Evolutionary conservation across 2,113 vertebrate species (phyloP), one percentile per base, ranked within the genome.

Genomic region (Sprattus sprattus): DNA sequence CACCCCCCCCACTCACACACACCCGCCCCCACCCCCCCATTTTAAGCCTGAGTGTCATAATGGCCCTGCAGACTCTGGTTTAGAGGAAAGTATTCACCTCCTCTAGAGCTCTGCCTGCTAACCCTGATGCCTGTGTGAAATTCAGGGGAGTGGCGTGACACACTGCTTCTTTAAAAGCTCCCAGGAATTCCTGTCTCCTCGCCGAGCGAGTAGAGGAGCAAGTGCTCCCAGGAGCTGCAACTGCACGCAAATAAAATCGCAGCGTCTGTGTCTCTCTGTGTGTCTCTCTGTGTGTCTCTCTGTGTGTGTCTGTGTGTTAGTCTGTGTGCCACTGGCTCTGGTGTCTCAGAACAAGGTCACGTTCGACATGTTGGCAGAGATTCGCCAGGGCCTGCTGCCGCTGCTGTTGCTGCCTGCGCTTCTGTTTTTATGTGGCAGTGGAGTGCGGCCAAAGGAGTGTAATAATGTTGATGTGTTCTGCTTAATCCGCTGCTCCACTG

Each of bases 331-430:
- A 81, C 81, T 86, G 54, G 81, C 50, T 82, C 67, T 67, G 46
- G 64, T 44, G 39, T 50, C 20, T 81, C 45, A 81, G 86, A 81
- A 45, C 71, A 86, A 86, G 86, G 86, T 84, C 86, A 86, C 39
- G 47, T 84, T 39, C 57, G 82, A 86, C 60, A 52, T 83, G 82
- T 86, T 86, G 82, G 86, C 86, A 83, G 28, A 78, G 82, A 60
- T 18, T 86, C 15, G 54, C 57, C 18, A 45, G 50, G 71, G 82
- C 82, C 82, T 25, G 49, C 49, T 80, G 64, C 71, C 60, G 80
- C 47, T 45, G 82, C 50, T 16, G 82, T 47, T 9, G 11, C 67
- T 32, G 32, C 71, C 32, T 16, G 71, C 13, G 25, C 32, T 16
- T 78, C 49, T 86, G 85, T 86, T 83, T 86, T 45, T 83, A 86